Base-by-base conservation (phyloP, 1,140 invertebrate genomes). In the Drosophila santomea region DNA sequence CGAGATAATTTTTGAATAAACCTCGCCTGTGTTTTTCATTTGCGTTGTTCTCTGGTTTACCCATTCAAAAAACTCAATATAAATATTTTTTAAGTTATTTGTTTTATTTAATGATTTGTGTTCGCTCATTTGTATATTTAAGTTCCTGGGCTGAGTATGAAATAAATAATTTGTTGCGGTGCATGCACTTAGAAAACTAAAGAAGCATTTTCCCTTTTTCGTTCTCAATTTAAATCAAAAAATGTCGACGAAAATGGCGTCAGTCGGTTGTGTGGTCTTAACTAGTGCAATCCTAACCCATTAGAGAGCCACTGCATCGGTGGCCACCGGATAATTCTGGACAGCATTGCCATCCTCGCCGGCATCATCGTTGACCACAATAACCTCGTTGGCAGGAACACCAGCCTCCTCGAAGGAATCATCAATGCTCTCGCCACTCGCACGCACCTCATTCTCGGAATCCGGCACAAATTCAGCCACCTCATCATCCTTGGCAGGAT, bases 131-230 rank as follows among this genome's bases (percentile, higher is more conserved):
- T 63, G 71, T 64, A 69, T 58, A 66, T 61, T 69, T 72, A 88
- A 88, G 75, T 89, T 84, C 77, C 77, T 80, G 84, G 77, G 85
- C 75, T 88, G 82, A 69, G 66, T 71, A 89, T 89, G 84, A 89
- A 89, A 89, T 89, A 89, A 89, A 89, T 89, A 89, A 80, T 89
- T 89, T 83, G 74, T 75, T 75, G 67, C 56, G 68, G n/a, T 71
- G 80, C 80, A 89, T 88, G 83, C 84, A 89, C 83, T 88, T 88
- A 88, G 60, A 83, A 47, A 72, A 76, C 79, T 86, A 89, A 48
- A 66, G 62, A 88, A 69, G 62, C 59, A 52, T 58, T 72, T 78
- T 62, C 64, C 56, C 14, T 57, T 61, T 61, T 28, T 44, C 56
- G 32, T 50, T 74, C 52, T 55, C 51, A 17, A 52, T 36, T 14